Conservation (phyloP, 2,888 invertebrate species). For the Teleogryllus oceanicus region DNA sequence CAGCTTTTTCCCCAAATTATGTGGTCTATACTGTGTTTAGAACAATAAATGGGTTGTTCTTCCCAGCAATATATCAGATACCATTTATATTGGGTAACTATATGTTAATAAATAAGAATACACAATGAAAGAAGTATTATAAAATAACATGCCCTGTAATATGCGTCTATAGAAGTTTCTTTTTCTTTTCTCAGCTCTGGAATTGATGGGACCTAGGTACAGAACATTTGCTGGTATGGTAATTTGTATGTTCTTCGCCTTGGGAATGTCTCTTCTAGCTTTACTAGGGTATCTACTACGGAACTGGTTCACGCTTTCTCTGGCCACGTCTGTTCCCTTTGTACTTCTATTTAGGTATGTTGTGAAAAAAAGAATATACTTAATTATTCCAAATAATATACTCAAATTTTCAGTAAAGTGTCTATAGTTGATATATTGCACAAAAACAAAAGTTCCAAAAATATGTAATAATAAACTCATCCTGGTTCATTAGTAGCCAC, state of each 20-base stretch:
- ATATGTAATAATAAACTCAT: no score
- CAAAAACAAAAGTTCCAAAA: no score
- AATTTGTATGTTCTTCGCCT: constrained; percentile 62
- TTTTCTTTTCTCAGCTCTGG: constrained; percentile 48
- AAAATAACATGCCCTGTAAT: no score
- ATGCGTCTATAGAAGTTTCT: no score
- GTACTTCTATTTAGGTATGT: constrained; percentile 54
- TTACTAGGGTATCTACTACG: constrained; percentile 58
- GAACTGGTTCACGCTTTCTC: constrained; percentile 60
- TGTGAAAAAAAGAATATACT: not conserved
- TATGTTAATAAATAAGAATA: not conserved
- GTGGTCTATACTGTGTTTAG: constrained; percentile 58
- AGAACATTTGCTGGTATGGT: constrained; percentile 63
- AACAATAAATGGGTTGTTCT: constrained; percentile 61
- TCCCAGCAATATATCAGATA: constrained; percentile 64
- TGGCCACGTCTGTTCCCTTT: constrained; percentile 62
- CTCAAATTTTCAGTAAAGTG: no score
- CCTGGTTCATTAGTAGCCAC: no score
- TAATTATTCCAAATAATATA: no score
- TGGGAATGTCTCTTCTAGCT: constrained; percentile 62
- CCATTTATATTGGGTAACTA: constrained; percentile 61
- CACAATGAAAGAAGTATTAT: no score
- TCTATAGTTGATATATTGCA: no score
- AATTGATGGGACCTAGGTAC: constrained; percentile 62
- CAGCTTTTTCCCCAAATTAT: constrained; percentile 60